phyloP scores from a whole-genome alignment of 2,888 invertebrate species.

The Panorpa germanica region DNA sequence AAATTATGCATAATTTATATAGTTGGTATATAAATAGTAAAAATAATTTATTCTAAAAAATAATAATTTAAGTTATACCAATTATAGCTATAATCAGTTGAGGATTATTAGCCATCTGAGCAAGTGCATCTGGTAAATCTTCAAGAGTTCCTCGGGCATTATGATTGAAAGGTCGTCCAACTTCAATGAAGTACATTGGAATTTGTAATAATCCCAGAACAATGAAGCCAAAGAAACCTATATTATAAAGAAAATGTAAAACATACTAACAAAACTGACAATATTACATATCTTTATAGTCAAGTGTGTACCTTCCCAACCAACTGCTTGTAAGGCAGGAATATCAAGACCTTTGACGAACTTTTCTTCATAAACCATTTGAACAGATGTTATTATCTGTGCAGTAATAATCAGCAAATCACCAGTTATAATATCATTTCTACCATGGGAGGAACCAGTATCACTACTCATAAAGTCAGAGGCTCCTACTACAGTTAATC shows the following conservation, averaged over 20 bases:
- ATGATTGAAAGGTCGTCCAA: slow-evolving; percentile 54
- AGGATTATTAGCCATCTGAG: slow-evolving; percentile 53
- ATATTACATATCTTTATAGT: slow-evolving; percentile 23
- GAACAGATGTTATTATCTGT: slow-evolving; percentile 66
- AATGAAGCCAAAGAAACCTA: slow-evolving; percentile 47
- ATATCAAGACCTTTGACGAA: slow-evolving; percentile 69
- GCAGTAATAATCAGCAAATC: slow-evolving; percentile 56
- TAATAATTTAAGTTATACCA: slow-evolving; percentile 25
- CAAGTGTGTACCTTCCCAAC: slow-evolving; percentile 80
- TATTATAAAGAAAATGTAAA: no score
- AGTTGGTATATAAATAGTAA: background rate
- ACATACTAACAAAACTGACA: slow-evolving; percentile 22
- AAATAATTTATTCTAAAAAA: slow-evolving; percentile 5
- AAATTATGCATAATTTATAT: no score
- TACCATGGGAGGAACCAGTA: slow-evolving; percentile 25
- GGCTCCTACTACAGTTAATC: slow-evolving; percentile 50
- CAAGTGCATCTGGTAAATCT: slow-evolving; percentile 67
- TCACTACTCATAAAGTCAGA: slow-evolving; percentile 49
- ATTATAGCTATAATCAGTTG: slow-evolving; percentile 41
- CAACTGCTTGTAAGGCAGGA: slow-evolving; percentile 77
- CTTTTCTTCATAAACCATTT: slow-evolving; percentile 93
- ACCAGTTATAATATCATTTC: slow-evolving; percentile 66
- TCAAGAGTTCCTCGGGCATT: slow-evolving; percentile 61
- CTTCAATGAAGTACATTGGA: slow-evolving; percentile 66
- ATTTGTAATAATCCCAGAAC: slow-evolving; percentile 42